Conservation (phyloP, 2,113 vertebrate species). For the Marmota flaviventris region DNA sequence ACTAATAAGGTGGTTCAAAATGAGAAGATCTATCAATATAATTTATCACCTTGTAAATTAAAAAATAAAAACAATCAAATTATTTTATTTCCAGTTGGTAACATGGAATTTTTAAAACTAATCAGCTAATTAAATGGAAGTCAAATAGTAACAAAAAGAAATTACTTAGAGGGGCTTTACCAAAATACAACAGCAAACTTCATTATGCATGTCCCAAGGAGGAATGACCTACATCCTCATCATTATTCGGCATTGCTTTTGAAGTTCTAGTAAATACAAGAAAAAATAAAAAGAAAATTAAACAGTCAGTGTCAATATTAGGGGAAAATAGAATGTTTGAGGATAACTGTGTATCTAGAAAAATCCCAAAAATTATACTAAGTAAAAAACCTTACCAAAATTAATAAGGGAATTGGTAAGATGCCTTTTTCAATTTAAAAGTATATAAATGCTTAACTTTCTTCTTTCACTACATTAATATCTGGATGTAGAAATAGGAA, state of each 20-base stretch:
- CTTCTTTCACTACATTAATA: background rate
- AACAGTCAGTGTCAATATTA: background rate
- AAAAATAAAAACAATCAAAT: background rate
- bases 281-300: slow-evolving; percentile 3
- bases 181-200: background rate
- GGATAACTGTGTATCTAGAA: background rate
- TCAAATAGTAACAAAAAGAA: background rate
- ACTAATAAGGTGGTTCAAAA: background rate
- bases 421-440: background rate
- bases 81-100: background rate
- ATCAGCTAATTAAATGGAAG: background rate
- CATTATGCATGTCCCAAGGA: background rate
- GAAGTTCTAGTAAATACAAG: background rate
- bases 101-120: background rate
- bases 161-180: background rate
- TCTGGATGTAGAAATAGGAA: background rate
- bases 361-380: background rate
- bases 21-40: background rate
- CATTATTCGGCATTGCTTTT: background rate
- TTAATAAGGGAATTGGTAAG: background rate
- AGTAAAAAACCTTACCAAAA: background rate
- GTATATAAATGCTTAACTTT: background rate
- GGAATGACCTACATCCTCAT: background rate
- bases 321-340: background rate
- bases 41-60: background rate